Evolutionary conservation across 2,888 invertebrate species (phyloP).

Genomic region (Drosophila peninsularis): DNA sequence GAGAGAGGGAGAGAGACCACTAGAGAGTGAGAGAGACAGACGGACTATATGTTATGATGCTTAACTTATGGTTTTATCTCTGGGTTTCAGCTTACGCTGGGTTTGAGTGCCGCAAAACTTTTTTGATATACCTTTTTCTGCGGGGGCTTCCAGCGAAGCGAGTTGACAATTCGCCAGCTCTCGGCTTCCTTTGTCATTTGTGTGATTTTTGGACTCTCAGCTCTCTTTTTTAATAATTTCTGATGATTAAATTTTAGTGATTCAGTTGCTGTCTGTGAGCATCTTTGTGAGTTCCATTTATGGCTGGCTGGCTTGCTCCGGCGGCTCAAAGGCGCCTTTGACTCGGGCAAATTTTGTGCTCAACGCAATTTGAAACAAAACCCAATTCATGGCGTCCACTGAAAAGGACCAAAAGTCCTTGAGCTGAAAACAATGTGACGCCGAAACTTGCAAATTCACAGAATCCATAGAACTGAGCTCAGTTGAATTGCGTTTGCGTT

Average conservation of each 20-base stretch:
- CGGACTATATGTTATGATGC: conserved; percentile 33
- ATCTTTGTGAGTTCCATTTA: conserved; percentile 36
- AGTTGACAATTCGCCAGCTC: conserved; percentile 44
- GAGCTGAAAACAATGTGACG: conserved; percentile 9
- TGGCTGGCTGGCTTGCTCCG: conserved; percentile 26
- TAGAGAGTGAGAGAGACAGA: conserved; percentile 12
- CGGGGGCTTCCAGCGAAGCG: conserved; percentile 46
- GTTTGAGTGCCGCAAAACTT: conserved; percentile 31
- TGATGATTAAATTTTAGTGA: conserved; percentile 76
- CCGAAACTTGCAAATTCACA: not conserved
- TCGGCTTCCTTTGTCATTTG: not conserved
- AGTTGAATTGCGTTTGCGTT: not conserved
- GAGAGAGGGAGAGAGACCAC: conserved; percentile 3
- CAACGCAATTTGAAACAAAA: conserved; percentile 21
- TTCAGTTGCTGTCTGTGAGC: conserved; percentile 50
- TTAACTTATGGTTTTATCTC: conserved; percentile 58
- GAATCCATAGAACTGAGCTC: conserved; percentile 3
- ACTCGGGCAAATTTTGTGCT: conserved; percentile 42
- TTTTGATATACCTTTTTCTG: conserved; percentile 40
- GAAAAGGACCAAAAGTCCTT: conserved; percentile 1
- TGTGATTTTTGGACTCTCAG: conserved; percentile 9
- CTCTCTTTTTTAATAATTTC: conserved; percentile 42
- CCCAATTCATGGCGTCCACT: not conserved
- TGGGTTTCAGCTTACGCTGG: conserved; percentile 16
- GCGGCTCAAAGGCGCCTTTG: conserved; percentile 2